Percentiles rank a stretch among this genome's conserved stretches.
phyloP scores from a whole-genome alignment of 2,797 vertebrate genomes.

The Myotis planiceps region DNA sequence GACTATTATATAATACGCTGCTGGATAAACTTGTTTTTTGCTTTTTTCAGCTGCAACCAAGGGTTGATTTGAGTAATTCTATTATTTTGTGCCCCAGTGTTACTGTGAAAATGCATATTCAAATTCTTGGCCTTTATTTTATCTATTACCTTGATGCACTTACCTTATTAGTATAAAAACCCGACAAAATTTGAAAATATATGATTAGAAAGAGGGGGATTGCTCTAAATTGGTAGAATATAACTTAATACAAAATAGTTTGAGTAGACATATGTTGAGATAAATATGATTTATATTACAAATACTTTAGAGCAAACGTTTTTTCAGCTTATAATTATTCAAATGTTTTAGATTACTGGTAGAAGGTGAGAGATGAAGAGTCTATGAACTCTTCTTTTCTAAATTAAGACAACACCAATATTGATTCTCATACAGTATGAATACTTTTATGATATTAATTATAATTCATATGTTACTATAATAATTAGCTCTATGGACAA shows the following conservation, averaged over 20 bases:
- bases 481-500: background rate
- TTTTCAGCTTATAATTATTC: constrained; percentile 1
- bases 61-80: constrained; percentile 9
- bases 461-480: background rate
- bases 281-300: constrained; percentile 11
- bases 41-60: constrained; percentile 26
- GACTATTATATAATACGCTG: background rate
- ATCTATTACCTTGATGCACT: background rate
- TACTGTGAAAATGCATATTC: background rate
- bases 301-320: background rate
- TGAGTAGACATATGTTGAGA: constrained; percentile 28
- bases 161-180: background rate
- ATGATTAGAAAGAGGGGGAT: background rate
- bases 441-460: background rate
- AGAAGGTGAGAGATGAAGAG: background rate
- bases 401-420: background rate
- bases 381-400: constrained; percentile 19
- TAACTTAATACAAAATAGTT: background rate
- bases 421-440: background rate
- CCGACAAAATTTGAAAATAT: constrained; percentile 5
- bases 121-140: background rate
- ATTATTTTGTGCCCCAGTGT: background rate
- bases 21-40: background rate
- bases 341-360: background rate
- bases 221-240: background rate